These are phyloP conservation scores for Lissonota sp. DNA, from an alignment of 2,888 invertebrate genomes.

Conservation along the genomic window DNA sequence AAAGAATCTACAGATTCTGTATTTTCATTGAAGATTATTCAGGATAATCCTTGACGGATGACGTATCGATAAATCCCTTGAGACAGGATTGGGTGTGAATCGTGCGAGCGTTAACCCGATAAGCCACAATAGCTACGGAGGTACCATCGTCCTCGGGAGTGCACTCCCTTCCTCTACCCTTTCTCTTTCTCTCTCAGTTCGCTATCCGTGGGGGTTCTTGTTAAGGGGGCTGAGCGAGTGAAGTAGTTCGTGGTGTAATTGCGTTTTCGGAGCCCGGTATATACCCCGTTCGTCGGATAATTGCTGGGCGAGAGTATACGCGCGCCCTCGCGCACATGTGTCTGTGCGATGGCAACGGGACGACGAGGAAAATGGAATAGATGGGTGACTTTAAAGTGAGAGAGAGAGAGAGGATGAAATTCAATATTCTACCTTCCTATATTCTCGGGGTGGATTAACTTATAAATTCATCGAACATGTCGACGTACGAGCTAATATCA, in stretches of 20 bases:
- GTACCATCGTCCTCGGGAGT: conserved; percentile 29
- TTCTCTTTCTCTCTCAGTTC: conserved; percentile 43
- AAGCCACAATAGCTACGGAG: conserved; percentile 37
- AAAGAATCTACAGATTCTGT: too few species aligned
- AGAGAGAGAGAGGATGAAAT: conserved; percentile 54
- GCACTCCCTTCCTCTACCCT: conserved; percentile 32
- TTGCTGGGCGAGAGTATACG: conserved; percentile 47
- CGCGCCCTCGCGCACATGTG: background rate
- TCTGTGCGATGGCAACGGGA: conserved; percentile 14
- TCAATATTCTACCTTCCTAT: conserved; percentile 53
- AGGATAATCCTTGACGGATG: background rate
- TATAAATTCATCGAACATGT: conserved; percentile 60
- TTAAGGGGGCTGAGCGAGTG: conserved; percentile 54
- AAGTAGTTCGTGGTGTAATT: conserved; percentile 63
- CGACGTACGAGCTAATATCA: conserved; percentile 51
- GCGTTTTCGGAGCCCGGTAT: conserved; percentile 53
- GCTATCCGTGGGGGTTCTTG: conserved; percentile 24
- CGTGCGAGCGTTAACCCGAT: conserved; percentile 54
- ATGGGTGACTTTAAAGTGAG: conserved; percentile 27
- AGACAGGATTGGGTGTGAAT: conserved; percentile 46
- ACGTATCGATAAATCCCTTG: conserved; percentile 47
- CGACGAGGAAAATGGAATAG: conserved; percentile 30
- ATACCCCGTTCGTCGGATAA: conserved; percentile 54
- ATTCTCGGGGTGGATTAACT: conserved; percentile 64
- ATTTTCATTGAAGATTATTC: too few species aligned